Conservation (phyloP, 2,888 invertebrate species). For the Pandemis corylana region DNA sequence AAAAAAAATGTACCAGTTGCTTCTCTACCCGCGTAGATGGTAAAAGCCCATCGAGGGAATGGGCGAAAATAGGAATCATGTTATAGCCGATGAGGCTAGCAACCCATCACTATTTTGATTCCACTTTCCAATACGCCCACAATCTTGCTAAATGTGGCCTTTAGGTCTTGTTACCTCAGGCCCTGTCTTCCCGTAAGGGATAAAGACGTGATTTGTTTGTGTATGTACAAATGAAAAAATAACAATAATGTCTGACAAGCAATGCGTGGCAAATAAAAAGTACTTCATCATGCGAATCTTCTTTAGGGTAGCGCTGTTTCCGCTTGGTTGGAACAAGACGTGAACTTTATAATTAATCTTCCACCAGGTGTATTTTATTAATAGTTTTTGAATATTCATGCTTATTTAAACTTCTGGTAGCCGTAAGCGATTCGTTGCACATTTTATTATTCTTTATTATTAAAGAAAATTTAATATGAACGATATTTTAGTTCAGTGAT, state of each 20-base stretch:
- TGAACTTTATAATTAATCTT: conserved; percentile 26
- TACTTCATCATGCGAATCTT: neutral
- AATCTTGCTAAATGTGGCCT: no score
- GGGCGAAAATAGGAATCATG: no score
- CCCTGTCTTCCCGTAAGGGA: no score
- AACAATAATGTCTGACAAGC: neutral
- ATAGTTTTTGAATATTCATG: conserved; percentile 57
- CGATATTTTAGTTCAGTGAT: neutral
- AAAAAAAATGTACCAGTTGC: no score
- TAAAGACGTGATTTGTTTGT: no score
- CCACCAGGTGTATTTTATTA: conserved; percentile 55
- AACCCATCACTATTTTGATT: no score
- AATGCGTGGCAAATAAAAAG: neutral
- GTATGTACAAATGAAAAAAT: no score
- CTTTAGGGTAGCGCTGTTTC: conserved; percentile 22
- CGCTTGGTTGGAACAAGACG: conserved; percentile 34
- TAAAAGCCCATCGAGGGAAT: no score
- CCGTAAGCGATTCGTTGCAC: conserved; percentile 50
- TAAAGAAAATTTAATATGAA: conserved; percentile 8
- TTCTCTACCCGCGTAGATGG: no score
- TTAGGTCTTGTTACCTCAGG: no score
- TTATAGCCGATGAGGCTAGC: no score
- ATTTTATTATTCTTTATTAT: conserved; percentile 21
- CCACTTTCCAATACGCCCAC: no score
- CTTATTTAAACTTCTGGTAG: conserved; percentile 50